These are phyloP conservation scores for Diplodus sargus DNA, from an alignment of 2,797 vertebrate genomes.

Conservation along the genomic window DNA sequence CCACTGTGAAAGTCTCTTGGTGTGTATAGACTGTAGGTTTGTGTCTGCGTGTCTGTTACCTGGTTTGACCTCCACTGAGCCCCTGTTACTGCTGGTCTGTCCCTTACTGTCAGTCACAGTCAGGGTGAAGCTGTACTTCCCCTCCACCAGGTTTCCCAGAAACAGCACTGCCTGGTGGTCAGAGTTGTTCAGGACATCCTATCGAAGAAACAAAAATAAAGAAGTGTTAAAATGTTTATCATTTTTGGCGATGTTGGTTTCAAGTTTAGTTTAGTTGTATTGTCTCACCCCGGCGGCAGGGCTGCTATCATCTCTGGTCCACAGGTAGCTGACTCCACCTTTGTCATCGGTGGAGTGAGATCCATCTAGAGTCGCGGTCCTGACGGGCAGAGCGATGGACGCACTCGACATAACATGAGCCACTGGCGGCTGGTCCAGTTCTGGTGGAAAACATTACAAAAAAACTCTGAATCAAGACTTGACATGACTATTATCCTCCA, in stretches of 20 bases:
- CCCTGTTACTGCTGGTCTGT: slow-evolving; percentile 87
- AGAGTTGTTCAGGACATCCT: slow-evolving; percentile 97
- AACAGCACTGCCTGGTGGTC: slow-evolving; percentile 95
- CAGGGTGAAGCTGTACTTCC: slow-evolving; percentile 94
- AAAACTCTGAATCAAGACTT: neutral
- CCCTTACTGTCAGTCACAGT: slow-evolving; percentile 96
- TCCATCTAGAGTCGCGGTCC: slow-evolving; percentile 91
- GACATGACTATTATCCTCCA: no score
- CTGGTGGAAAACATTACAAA: slow-evolving; percentile 70
- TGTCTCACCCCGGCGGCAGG: slow-evolving; percentile 95
- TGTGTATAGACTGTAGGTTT: neutral
- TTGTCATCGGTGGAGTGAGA: slow-evolving; percentile 95
- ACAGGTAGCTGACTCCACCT: slow-evolving; percentile 90
- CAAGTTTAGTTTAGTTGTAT: neutral
- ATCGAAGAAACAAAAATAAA: slow-evolving; percentile 2
- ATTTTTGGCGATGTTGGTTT: no score
- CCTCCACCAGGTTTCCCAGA: slow-evolving; percentile 94
- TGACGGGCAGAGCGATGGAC: slow-evolving; percentile 88
- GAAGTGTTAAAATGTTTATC: neutral
- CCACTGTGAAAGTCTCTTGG: neutral
- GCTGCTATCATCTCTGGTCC: slow-evolving; percentile 93
- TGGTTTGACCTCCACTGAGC: slow-evolving; percentile 92
- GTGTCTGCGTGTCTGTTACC: slow-evolving; percentile 78
- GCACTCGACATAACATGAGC: slow-evolving; percentile 90
- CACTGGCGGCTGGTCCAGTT: slow-evolving; percentile 91